Percentiles rank a stretch among this genome's conserved stretches.
Conservation (phyloP, 2,888 invertebrate species). For the Oscheius sp. region DNA sequence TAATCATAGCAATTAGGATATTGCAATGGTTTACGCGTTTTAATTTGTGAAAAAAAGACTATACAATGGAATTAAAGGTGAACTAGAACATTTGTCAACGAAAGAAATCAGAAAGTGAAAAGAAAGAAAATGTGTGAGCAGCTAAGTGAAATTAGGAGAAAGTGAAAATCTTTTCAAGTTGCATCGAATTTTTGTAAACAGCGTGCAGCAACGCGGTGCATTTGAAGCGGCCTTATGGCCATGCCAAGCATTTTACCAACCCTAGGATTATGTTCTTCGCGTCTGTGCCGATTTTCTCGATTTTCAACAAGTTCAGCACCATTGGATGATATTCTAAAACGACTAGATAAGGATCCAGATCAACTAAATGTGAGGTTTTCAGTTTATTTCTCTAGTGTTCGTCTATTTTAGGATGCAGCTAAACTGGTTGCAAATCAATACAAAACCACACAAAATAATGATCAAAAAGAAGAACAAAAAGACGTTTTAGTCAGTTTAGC, state of each 20-base stretch:
- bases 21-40: no score
- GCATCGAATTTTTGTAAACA: background rate
- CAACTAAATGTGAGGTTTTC: slow-evolving; percentile 8
- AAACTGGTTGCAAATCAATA: slow-evolving; percentile 6
- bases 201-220: background rate
- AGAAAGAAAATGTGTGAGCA: background rate
- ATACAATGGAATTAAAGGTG: background rate
- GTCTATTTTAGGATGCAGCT: slow-evolving; percentile 14
- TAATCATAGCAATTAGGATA: background rate
- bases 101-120: background rate
- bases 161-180: background rate
- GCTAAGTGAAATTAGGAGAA: background rate
- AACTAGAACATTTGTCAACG: background rate
- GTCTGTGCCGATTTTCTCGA: background rate
- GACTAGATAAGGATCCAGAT: slow-evolving; percentile 29
- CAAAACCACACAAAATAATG: no score
- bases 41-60: no score
- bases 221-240: background rate
- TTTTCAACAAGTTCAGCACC: background rate
- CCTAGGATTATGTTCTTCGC: background rate
- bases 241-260: background rate
- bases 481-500: slow-evolving; percentile 48
- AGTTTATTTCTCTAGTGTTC: background rate
- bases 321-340: background rate
- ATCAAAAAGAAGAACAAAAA: slow-evolving; percentile 40